Conservation (phyloP, 2,797 vertebrate genomes). For the Vespertilio murinus region DNA sequence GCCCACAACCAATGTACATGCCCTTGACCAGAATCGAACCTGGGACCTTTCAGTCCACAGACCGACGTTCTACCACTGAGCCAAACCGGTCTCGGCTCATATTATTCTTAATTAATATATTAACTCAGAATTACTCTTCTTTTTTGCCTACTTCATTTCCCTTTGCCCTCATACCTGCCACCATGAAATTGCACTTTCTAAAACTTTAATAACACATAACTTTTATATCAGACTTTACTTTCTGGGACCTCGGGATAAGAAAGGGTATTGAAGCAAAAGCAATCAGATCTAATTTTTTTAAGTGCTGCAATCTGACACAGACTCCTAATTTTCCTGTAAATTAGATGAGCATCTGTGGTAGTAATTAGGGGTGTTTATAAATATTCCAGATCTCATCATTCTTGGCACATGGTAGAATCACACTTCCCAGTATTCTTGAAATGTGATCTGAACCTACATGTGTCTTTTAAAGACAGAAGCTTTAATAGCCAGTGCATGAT, state of each 20-base stretch:
- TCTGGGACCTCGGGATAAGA: not conserved
- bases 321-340: constrained; percentile 48
- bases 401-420: not conserved
- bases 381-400: constrained; percentile 42
- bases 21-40: too few relatives aligned
- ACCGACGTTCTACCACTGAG: too few relatives aligned
- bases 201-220: not conserved
- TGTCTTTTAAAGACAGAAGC: not conserved
- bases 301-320: not conserved
- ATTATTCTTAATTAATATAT: not conserved
- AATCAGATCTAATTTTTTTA: constrained; percentile 38
- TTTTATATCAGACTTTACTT: not conserved
- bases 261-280: not conserved
- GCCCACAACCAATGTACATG: too few relatives aligned
- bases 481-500: not conserved
- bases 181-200: not conserved
- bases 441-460: not conserved
- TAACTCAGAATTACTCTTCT: not conserved
- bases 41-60: too few relatives aligned
- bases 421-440: not conserved
- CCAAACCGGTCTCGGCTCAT: too few relatives aligned
- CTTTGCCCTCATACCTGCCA: not conserved
- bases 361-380: constrained; percentile 35
- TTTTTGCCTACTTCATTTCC: not conserved
- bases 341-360: constrained; percentile 9